Percentiles rank a stretch among this genome's conserved stretches.
These are phyloP conservation scores for Vultur gryphus DNA, from an alignment of 2,797 vertebrate species.

Conservation along the genomic window DNA sequence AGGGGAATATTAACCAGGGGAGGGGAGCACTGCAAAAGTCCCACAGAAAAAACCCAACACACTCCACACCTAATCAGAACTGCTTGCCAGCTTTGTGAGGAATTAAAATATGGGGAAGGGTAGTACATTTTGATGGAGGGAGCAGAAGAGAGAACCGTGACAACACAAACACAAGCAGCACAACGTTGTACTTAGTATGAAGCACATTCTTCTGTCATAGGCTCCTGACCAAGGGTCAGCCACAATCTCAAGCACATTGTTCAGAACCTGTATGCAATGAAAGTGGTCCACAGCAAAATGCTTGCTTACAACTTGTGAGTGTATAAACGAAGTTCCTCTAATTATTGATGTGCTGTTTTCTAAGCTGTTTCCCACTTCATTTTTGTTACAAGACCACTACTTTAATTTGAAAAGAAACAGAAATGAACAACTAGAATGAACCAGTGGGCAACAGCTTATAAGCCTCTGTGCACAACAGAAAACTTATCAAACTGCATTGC, in stretches of 20 bases:
- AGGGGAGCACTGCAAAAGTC: not conserved
- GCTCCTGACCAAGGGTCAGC: not conserved
- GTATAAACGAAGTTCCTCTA: not conserved
- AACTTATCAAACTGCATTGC: not conserved
- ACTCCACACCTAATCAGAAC: not conserved
- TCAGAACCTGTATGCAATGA: not conserved
- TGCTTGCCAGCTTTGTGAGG: not conserved
- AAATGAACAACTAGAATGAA: not conserved
- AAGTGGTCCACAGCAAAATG: not conserved
- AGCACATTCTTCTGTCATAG: not conserved
- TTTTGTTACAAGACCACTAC: not conserved
- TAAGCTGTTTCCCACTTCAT: not conserved
- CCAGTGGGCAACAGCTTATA: not conserved
- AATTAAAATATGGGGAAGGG: not conserved
- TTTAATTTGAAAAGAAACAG: not conserved
- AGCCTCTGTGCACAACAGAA: accelerated
- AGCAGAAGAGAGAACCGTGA: not conserved
- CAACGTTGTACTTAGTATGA: not conserved
- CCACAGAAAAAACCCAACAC: not conserved
- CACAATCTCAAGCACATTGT: not conserved
- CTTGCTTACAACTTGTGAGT: not conserved
- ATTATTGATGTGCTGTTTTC: not conserved
- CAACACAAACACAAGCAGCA: not conserved
- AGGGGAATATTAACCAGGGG: not conserved
- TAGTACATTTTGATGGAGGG: not conserved